Percentiles rank a stretch among this genome's conserved stretches.
phyloP scores from a whole-genome alignment of 2,797 vertebrate genomes.

The Falco rusticolus region DNA sequence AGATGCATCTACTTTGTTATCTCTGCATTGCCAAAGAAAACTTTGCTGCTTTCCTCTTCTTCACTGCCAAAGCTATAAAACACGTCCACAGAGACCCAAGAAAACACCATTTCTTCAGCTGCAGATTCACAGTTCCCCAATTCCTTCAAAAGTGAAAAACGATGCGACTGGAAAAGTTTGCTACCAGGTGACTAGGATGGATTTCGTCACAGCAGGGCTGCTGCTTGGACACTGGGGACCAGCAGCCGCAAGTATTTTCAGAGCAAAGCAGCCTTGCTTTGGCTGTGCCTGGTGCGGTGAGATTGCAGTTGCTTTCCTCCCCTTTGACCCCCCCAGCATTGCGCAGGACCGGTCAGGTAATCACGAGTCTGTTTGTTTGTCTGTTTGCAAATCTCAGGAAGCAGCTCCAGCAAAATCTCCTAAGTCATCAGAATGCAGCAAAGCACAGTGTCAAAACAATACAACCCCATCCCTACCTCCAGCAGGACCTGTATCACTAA shows the following conservation, averaged over 20 bases:
- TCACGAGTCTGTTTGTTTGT: slow-evolving; percentile 25
- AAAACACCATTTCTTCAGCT: background rate
- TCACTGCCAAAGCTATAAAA: background rate
- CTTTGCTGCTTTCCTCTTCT: background rate
- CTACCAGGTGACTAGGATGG: background rate
- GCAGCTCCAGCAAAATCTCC: slow-evolving; percentile 58
- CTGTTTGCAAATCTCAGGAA: slow-evolving; percentile 50
- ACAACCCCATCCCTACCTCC: background rate
- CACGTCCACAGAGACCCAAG: background rate
- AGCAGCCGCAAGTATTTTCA: background rate
- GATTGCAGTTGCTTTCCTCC: slow-evolving; percentile 25
- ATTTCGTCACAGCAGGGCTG: background rate
- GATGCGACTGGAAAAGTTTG: background rate
- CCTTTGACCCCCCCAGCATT: background rate
- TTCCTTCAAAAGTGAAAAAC: background rate
- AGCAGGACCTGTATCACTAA: slow-evolving; percentile 29
- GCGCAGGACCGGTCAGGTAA: slow-evolving; percentile 32
- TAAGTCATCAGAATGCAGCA: slow-evolving; percentile 63
- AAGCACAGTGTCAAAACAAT: slow-evolving; percentile 47
- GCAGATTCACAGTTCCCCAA: background rate
- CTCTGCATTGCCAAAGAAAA: background rate
- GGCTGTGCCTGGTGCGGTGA: background rate
- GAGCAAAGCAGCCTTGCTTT: slow-evolving; percentile 11
- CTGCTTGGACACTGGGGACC: background rate
- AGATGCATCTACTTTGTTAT: background rate